Base-by-base conservation (phyloP, 2,113 vertebrate genomes). In the Bucco capensis region DNA sequence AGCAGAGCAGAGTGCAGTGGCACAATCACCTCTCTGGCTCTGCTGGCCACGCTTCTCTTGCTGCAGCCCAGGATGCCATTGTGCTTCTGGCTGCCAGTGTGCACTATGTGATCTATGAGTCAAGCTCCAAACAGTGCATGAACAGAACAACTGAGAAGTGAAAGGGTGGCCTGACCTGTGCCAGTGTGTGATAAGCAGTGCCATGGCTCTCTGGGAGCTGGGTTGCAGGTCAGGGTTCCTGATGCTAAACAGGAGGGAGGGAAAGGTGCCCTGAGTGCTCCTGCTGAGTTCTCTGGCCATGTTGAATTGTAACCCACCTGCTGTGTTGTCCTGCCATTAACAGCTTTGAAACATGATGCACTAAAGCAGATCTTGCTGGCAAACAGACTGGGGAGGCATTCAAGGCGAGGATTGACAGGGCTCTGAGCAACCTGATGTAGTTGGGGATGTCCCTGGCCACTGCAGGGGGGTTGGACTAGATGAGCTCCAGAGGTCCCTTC, bases 231-330 rank as follows among this genome's bases (percentile, higher is more conserved):
- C 86, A 24, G 1, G 4, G 56, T 73, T 95, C 47, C 6, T 66
- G 64, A 54, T 4, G 31, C 37, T 58, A 64, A 89, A 75, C 66
- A 73, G 1, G 8, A 54, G 88, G 77, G 77, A 91, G 62, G 9
- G 46, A 66, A 83, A 44, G 0, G 8, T 78, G 78, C 84, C 5
- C 46, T n/a, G 62, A 6, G 38, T 9, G 3, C 57, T 69, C 81
- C 74, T 87, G 81, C 87, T 70, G 84, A 53, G 74, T 61, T 83
- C 37, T 74, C 53, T 84, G 80, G 77, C 66, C 57, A 14, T 58
- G 25, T 82, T 90, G 90, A 71, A 94, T 93, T 92, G 82, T 53
- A 44, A 69, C 72, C 49, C 90, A 79, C 81, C 74, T 84, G 83
- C 93, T 84, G 83, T 38, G 74, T 58, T 89, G 53, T 89, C 54